Evolutionary conservation across 2,888 invertebrate species (phyloP).

Genomic region (Lypha dubia): DNA sequence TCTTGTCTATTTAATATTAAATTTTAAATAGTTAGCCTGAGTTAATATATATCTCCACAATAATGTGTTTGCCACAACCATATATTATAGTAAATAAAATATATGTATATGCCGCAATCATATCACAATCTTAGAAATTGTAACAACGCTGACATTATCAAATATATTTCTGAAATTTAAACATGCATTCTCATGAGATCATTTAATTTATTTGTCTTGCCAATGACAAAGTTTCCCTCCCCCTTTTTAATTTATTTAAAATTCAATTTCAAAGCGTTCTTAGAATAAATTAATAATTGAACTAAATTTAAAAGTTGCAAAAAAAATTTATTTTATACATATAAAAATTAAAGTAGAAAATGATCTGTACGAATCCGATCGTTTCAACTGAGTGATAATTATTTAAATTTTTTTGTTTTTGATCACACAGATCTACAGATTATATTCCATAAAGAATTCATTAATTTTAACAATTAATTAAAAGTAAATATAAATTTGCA

Average conservation of each 20-base stretch:
- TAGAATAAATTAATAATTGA: slow-evolving; percentile 9
- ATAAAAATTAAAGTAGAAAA: neutral
- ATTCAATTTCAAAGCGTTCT: neutral
- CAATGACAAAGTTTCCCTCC: neutral
- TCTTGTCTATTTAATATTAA: too few relatives aligned
- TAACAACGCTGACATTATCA: neutral
- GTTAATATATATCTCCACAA: too few relatives aligned
- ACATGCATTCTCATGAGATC: neutral
- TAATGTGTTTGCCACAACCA: too few relatives aligned
- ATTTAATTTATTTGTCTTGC: neutral
- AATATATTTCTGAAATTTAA: neutral
- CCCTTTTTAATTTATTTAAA: neutral
- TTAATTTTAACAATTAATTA: slow-evolving; percentile 8
- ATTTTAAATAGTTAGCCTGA: too few relatives aligned
- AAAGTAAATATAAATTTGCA: slow-evolving; percentile 27
- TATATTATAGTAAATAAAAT: too few relatives aligned
- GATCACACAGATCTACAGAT: neutral
- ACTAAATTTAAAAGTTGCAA: slow-evolving; percentile 3
- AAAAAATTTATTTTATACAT: neutral
- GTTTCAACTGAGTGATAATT: slow-evolving; percentile 8
- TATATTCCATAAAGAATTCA: neutral
- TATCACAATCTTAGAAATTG: too few relatives aligned
- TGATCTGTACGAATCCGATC: slow-evolving; percentile 1
- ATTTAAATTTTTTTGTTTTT: slow-evolving; percentile 5
- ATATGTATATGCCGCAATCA: too few relatives aligned